Percentiles rank a stretch among this genome's conserved stretches.
These are phyloP conservation scores for Mamestra brassicae DNA, from an alignment of 2,888 invertebrate genomes.

Conservation along the genomic window DNA sequence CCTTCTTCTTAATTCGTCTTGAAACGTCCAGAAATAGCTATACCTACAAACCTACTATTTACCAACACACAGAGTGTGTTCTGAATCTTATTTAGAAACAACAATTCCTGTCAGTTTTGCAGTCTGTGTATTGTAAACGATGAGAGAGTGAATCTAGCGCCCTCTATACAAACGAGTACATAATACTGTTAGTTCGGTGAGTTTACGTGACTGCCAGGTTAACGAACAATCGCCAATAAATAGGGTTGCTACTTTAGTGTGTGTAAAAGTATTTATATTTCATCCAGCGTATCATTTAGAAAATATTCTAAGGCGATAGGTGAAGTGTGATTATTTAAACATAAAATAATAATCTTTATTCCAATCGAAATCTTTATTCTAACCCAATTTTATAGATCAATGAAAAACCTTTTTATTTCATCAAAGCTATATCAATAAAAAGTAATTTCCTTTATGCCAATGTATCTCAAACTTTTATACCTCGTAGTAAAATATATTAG, in stretches of 20 bases:
- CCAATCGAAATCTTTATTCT: slow-evolving; percentile 2
- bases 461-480: slow-evolving; percentile 48
- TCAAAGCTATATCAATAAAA: slow-evolving; percentile 56
- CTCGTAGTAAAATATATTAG: slow-evolving; percentile 56
- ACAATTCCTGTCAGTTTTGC: slow-evolving; percentile 38
- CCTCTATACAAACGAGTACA: background rate
- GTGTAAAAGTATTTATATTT: too few relatives aligned
- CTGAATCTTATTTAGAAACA: slow-evolving; percentile 6
- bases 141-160: slow-evolving; percentile 6
- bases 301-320: too few relatives aligned
- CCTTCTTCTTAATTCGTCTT: too few relatives aligned
- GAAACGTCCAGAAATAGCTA: too few relatives aligned
- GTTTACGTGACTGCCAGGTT: slow-evolving; percentile 11
- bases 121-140: slow-evolving; percentile 20
- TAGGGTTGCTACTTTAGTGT: background rate
- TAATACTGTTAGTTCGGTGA: background rate
- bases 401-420: slow-evolving; percentile 52
- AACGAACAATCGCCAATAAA: slow-evolving; percentile 18
- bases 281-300: too few relatives aligned
- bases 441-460: slow-evolving; percentile 40
- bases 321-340: background rate
- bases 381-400: slow-evolving; percentile 42
- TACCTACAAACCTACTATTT: too few relatives aligned
- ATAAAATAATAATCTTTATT: slow-evolving; percentile 9
- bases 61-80: background rate